A percentile compares a stretch with the other conserved stretches of the same genome.
Conservation (phyloP, 2,113 vertebrate species). For the Cygnus atratus region DNA sequence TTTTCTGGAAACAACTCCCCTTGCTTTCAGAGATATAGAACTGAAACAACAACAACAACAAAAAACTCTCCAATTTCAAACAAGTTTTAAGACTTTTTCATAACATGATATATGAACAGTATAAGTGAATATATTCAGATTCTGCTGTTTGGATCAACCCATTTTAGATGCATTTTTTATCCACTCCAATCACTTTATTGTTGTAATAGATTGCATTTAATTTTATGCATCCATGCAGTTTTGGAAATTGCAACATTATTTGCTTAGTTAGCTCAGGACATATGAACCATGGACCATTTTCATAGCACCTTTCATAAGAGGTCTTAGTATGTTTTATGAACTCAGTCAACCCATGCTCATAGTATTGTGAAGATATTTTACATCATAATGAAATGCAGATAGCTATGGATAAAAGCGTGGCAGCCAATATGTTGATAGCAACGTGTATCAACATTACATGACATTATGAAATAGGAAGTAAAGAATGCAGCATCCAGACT, state of each 20-base stretch:
- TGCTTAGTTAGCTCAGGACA: background rate
- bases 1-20: background rate
- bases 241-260: background rate
- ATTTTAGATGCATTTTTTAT: background rate
- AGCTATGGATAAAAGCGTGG: background rate
- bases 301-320: background rate
- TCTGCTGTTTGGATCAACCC: background rate
- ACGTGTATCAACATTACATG: rapidly evolving
- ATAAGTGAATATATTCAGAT: background rate
- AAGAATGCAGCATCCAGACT: background rate
- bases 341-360: background rate
- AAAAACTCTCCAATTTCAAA: background rate
- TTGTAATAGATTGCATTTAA: background rate
- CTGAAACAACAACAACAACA: background rate
- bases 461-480: background rate
- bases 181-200: background rate
- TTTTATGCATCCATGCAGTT: background rate
- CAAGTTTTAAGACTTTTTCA: background rate
- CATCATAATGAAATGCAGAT: background rate
- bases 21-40: background rate
- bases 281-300: background rate
- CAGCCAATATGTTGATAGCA: background rate
- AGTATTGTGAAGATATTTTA: background rate
- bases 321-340: background rate
- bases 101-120: background rate